phyloP scores from a whole-genome alignment of 2,888 invertebrate species.

The Pocota personata region DNA sequence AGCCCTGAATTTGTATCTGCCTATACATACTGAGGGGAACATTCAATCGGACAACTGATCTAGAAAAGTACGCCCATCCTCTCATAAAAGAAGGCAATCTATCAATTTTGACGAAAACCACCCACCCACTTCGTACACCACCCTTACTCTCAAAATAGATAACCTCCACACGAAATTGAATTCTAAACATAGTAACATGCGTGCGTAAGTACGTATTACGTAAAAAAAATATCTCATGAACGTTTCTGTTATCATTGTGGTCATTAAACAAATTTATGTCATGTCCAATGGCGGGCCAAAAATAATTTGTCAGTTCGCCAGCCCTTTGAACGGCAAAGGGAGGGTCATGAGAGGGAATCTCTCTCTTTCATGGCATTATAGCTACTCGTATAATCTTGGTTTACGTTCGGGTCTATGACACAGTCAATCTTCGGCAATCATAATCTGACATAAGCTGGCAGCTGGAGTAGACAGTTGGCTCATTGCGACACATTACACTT shows the following conservation, averaged over 20 bases:
- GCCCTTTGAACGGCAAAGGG: not conserved
- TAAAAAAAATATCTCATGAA: not conserved
- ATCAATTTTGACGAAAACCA: not conserved
- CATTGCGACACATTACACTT: constrained; percentile 10
- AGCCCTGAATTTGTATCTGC: not conserved
- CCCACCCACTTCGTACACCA: not conserved
- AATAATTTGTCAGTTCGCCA: constrained; percentile 23
- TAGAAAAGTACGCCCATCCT: not conserved
- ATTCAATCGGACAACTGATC: not conserved
- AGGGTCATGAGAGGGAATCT: not conserved
- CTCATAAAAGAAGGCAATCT: not conserved
- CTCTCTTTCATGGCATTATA: not conserved
- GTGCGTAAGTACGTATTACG: not conserved
- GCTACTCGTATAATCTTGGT: not conserved
- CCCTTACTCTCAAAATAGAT: not conserved
- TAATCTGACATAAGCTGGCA: constrained; percentile 43
- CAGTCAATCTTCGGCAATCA: constrained; percentile 28
- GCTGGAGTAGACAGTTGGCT: constrained; percentile 10
- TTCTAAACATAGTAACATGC: not conserved
- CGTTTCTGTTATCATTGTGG: constrained; percentile 34
- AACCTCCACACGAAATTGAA: not conserved
- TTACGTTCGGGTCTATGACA: constrained; percentile 19
- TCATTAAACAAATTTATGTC: constrained; percentile 48
- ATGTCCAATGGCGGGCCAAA: constrained; percentile 30
- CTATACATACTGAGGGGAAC: not conserved